phyloP scores from a whole-genome alignment of 2,797 vertebrate genomes.

The Sebastes taczanowskii region DNA sequence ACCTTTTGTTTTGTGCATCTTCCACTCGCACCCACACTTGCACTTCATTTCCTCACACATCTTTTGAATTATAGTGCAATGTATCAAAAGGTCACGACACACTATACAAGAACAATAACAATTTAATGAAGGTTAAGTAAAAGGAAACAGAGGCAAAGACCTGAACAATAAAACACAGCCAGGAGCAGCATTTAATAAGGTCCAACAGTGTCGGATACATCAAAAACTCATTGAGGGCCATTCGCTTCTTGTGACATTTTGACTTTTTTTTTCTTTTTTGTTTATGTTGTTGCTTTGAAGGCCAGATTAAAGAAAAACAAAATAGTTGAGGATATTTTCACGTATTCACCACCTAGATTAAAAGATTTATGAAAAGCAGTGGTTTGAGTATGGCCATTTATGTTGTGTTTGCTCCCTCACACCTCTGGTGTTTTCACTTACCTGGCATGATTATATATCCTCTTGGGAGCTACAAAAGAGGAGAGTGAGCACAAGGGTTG shows the following conservation, averaged over 20 bases:
- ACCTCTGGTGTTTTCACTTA: not conserved
- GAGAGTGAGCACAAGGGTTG: not conserved
- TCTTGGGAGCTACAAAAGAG: not conserved
- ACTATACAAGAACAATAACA: conserved; percentile 14
- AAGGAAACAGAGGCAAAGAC: conserved; percentile 5
- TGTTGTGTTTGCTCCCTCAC: not conserved
- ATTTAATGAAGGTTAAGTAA: conserved; percentile 30
- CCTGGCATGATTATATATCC: not conserved
- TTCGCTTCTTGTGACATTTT: not conserved
- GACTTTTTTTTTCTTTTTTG: not conserved
- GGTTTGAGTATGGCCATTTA: no score
- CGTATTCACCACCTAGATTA: not conserved
- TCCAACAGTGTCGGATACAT: not conserved
- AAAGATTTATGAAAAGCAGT: not conserved
- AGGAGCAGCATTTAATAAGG: not conserved
- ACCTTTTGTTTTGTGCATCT: not conserved
- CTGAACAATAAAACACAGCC: not conserved
- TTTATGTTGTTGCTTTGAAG: not conserved
- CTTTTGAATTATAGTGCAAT: conserved; percentile 3
- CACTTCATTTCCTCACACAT: not conserved
- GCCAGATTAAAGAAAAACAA: not conserved
- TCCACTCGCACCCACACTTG: not conserved
- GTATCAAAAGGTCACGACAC: conserved; percentile 26
- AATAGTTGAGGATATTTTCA: not conserved
- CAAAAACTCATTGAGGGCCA: not conserved